Conservation (phyloP, 2,888 invertebrate genomes). For the Erebia ligea region DNA sequence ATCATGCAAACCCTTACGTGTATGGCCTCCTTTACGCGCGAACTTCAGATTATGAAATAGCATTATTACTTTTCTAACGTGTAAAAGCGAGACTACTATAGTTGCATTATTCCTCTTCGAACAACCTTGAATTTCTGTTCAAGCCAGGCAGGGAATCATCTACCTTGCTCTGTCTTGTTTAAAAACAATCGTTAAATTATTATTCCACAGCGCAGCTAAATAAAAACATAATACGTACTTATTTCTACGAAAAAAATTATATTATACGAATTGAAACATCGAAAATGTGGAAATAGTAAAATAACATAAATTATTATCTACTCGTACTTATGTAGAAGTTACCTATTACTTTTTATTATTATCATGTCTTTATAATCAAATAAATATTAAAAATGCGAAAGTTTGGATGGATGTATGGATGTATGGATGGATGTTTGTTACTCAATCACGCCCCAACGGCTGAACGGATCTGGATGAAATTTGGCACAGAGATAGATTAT, state of each 20-base stretch:
- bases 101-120: slow-evolving; percentile 47
- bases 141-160: slow-evolving; percentile 59
- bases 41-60: slow-evolving; percentile 58
- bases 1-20: too few relatives aligned
- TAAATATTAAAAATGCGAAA: too few relatives aligned
- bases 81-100: slow-evolving; percentile 56
- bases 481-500: too few relatives aligned
- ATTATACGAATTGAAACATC: background rate
- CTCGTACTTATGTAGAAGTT: too few relatives aligned
- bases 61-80: slow-evolving; percentile 35
- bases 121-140: slow-evolving; percentile 69
- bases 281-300: background rate
- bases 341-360: too few relatives aligned
- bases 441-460: too few relatives aligned
- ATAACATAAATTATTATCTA: too few relatives aligned
- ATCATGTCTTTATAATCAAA: too few relatives aligned
- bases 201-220: background rate
- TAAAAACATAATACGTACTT: background rate
- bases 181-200: slow-evolving; percentile 56
- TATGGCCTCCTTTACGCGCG: too few relatives aligned
- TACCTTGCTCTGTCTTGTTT: slow-evolving; percentile 65
- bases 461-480: too few relatives aligned
- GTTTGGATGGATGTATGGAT: too few relatives aligned
- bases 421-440: too few relatives aligned
- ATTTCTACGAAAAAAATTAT: background rate